A percentile compares a stretch with the other conserved stretches of the same genome.
phyloP scores from a whole-genome alignment of 2,888 invertebrate genomes.

The Nephrocerus scutellatus region DNA sequence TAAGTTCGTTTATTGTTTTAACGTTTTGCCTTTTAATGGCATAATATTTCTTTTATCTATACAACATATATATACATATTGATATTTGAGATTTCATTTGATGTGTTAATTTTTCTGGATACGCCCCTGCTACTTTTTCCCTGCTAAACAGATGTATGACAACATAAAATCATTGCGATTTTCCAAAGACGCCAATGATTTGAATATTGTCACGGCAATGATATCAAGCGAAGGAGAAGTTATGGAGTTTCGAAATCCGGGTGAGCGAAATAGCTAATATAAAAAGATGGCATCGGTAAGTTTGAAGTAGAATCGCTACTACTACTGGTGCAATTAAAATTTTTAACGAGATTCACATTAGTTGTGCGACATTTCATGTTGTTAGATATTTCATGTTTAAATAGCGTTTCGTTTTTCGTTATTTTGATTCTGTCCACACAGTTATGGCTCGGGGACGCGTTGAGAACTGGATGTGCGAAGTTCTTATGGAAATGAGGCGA shows the following conservation, averaged over 20 bases:
- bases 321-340: background rate
- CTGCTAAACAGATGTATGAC: constrained; percentile 72
- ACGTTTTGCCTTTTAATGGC: too few species aligned
- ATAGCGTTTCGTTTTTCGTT: constrained; percentile 3
- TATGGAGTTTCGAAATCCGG: constrained; percentile 68
- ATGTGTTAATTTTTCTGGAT: too few species aligned
- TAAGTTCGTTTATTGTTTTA: constrained; percentile 1
- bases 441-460: constrained; percentile 74
- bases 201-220: constrained; percentile 70
- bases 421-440: constrained; percentile 18
- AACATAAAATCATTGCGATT: constrained; percentile 73
- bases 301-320: background rate
- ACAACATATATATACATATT: too few species aligned
- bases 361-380: background rate
- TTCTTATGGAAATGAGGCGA: constrained; percentile 74
- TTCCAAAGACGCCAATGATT: constrained; percentile 58
- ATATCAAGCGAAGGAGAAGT: constrained; percentile 81
- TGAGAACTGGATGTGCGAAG: constrained; percentile 88
- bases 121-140: constrained; percentile 6
- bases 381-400: background rate
- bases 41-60: too few species aligned
- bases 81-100: too few species aligned
- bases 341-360: constrained; percentile 1
- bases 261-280: constrained; percentile 28
- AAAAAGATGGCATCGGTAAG: background rate